Conservation (phyloP, 1,140 invertebrate species). For the Brachionus sp. region DNA sequence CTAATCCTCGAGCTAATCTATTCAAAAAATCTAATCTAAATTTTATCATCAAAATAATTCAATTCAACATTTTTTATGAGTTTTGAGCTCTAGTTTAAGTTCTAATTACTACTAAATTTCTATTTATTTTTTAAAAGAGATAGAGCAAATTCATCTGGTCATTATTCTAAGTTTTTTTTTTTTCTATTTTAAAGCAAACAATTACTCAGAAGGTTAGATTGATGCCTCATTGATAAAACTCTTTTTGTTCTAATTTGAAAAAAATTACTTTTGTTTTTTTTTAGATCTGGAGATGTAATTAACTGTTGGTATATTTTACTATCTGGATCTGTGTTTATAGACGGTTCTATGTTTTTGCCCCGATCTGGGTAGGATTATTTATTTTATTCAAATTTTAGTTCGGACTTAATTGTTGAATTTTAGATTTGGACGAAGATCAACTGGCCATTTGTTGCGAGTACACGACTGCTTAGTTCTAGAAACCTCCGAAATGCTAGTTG, state of each 20-base stretch:
- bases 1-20: neutral
- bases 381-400: slow-evolving; percentile 14
- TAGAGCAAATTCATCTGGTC: neutral
- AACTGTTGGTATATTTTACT: slow-evolving; percentile 79
- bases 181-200: neutral
- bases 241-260: slow-evolving; percentile 46
- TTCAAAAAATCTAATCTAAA: slow-evolving; percentile 1
- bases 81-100: neutral
- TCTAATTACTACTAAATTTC: neutral
- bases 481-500: slow-evolving; percentile 81
- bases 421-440: slow-evolving; percentile 72
- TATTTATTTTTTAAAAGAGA: neutral
- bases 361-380: slow-evolving; percentile 69
- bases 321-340: slow-evolving; percentile 81
- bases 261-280: slow-evolving; percentile 51
- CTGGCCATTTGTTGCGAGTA: slow-evolving; percentile 65
- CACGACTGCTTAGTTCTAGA: slow-evolving; percentile 77
- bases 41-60: neutral
- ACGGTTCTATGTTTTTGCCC: slow-evolving; percentile 79
- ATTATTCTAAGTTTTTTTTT: neutral
- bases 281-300: slow-evolving; percentile 73
- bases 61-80: neutral
- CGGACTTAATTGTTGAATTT: slow-evolving; percentile 58
- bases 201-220: neutral
- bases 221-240: neutral